A percentile compares a stretch with the other conserved stretches of the same genome.
Conservation (phyloP, 2,888 invertebrate species). For the Capitulum mitella region DNA sequence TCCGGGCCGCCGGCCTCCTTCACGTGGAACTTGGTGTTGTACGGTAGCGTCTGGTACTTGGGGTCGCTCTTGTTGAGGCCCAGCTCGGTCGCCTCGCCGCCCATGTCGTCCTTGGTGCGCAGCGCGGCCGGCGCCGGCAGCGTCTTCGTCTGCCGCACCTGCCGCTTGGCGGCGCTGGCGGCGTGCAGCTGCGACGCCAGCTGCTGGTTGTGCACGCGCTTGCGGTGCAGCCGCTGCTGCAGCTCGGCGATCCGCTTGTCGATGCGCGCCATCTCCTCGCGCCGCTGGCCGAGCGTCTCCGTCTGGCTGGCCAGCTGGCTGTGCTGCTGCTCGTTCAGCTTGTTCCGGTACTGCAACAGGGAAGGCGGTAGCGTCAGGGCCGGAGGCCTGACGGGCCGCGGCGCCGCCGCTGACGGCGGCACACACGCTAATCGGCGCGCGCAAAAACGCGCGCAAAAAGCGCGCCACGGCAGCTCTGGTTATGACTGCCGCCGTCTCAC, state of each 20-base stretch:
- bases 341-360: constrained; percentile 78
- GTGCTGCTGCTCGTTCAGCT: constrained; percentile 90
- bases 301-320: constrained; percentile 80
- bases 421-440: too few species aligned
- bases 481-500: too few species aligned
- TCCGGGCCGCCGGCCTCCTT: constrained; percentile 12
- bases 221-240: constrained; percentile 81
- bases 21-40: constrained; percentile 66
- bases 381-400: too few species aligned
- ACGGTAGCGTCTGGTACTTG: constrained; percentile 85
- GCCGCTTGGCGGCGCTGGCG: constrained; percentile 34
- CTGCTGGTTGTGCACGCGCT: constrained; percentile 73
- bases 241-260: constrained; percentile 89
- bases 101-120: constrained; percentile 21
- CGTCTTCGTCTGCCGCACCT: constrained; percentile 41
- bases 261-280: constrained; percentile 85
- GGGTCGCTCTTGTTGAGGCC: constrained; percentile 75
- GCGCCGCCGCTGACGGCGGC: too few species aligned
- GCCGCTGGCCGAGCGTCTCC: constrained; percentile 75
- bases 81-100: constrained; percentile 46
- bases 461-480: too few species aligned
- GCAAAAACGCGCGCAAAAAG: too few species aligned
- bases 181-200: constrained; percentile 54
- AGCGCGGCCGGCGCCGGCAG: constrained; percentile 38
- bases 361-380: too few species aligned